Conservation (phyloP, 2,888 invertebrate species). For the Horisme vitalbata region DNA sequence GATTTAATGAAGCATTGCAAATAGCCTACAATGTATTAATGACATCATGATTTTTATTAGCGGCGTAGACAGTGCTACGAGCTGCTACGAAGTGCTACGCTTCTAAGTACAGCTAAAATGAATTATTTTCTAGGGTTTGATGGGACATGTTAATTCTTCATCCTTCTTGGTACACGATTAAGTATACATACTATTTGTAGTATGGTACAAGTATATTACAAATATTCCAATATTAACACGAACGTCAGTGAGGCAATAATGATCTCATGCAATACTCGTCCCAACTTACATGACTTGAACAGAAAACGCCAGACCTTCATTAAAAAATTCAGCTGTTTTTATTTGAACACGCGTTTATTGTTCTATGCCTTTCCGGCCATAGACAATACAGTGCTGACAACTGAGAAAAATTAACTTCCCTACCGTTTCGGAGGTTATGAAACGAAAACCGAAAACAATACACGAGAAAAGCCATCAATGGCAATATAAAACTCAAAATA, state of each 20-base stretch:
- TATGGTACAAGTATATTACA: too few relatives aligned
- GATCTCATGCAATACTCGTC: neutral
- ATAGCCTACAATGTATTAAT: too few relatives aligned
- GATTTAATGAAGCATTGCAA: too few relatives aligned
- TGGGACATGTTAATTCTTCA: too few relatives aligned
- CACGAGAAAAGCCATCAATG: constrained; percentile 38
- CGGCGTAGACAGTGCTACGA: constrained; percentile 20
- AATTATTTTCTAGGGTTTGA: neutral
- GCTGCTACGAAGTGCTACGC: constrained; percentile 17
- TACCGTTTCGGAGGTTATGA: constrained; percentile 34
- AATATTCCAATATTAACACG: too few relatives aligned
- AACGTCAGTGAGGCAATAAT: neutral
- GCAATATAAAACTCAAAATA: constrained; percentile 54
- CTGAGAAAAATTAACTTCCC: constrained; percentile 37
- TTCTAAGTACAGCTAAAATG: constrained; percentile 3
- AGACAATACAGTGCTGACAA: constrained; percentile 40
- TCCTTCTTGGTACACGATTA: too few relatives aligned
- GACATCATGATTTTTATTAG: neutral
- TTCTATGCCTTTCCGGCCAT: constrained; percentile 31
- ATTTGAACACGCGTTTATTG: constrained; percentile 37
- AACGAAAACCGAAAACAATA: constrained; percentile 36
- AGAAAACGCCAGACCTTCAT: constrained; percentile 33
- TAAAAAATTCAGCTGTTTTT: constrained; percentile 43
- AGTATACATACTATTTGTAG: too few relatives aligned
- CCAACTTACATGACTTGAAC: constrained; percentile 2